Conservation (phyloP, 2,888 invertebrate species). For the Eilema depressum region DNA sequence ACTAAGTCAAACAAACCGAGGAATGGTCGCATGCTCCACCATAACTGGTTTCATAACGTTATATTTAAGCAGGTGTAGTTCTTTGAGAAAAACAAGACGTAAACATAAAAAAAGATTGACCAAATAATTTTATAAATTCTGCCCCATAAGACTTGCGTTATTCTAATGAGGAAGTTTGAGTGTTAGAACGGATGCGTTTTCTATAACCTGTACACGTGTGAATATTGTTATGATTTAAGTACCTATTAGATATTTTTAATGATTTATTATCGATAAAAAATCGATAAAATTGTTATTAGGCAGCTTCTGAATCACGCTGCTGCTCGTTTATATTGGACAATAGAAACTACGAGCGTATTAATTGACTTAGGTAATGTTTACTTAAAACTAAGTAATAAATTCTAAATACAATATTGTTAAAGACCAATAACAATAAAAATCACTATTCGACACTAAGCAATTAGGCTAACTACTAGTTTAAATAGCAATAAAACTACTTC, state of each 20-base stretch:
- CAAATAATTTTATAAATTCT: not conserved
- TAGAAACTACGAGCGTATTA: not conserved
- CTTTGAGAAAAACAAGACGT: constrained; percentile 31
- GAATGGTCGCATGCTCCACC: constrained; percentile 50
- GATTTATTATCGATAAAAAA: constrained; percentile 1
- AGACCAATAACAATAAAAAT: not conserved
- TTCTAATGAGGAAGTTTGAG: not conserved
- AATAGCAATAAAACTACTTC: not conserved
- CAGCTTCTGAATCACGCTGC: not conserved
- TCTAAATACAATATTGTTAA: not conserved
- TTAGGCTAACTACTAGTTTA: no score
- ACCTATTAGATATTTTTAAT: not conserved
- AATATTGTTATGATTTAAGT: constrained; percentile 1
- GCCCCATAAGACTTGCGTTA: not conserved
- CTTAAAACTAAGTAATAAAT: not conserved
- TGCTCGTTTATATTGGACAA: not conserved
- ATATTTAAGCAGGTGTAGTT: constrained; percentile 48
- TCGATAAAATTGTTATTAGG: not conserved
- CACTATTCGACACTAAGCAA: no score
- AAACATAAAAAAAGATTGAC: constrained; percentile 15
- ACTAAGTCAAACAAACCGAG: constrained; percentile 75
- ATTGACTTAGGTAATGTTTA: not conserved
- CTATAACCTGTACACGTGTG: not conserved
- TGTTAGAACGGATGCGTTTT: not conserved
- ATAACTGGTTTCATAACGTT: constrained; percentile 53